Percentiles rank a stretch among this genome's conserved stretches.
Evolutionary conservation across 2,113 vertebrate genomes (phyloP).

Genomic region (Pluvialis apricaria): DNA sequence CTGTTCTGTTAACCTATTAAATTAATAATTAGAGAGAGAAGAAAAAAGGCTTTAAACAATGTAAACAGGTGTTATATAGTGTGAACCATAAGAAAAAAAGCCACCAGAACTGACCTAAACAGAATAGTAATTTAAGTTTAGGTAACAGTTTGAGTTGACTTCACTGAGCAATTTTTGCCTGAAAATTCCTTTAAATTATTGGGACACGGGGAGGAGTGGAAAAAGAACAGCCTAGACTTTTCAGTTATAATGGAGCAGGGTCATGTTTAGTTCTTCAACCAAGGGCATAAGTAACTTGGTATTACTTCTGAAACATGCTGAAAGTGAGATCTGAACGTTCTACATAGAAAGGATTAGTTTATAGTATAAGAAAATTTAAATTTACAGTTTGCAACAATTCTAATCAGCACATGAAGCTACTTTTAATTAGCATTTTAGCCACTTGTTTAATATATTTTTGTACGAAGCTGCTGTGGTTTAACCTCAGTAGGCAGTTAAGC

Average conservation of each 20-base stretch:
- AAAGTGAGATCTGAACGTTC: neutral
- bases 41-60: neutral
- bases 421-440: neutral
- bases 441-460: neutral
- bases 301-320: neutral
- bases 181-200: neutral
- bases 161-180: neutral
- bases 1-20: neutral
- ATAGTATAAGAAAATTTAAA: neutral
- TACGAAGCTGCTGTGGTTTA: too few relatives aligned
- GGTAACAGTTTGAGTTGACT: neutral
- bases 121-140: neutral
- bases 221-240: neutral
- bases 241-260: neutral
- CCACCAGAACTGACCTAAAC: neutral
- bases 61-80: neutral
- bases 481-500: too few relatives aligned
- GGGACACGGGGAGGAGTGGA: neutral
- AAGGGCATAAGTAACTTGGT: neutral
- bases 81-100: neutral
- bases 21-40: neutral
- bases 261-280: neutral
- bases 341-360: too few relatives aligned
- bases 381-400: neutral
- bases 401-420: neutral